A percentile compares a stretch with the other conserved stretches of the same genome.
These are phyloP conservation scores for Melipona bicolor DNA, from an alignment of 2,888 invertebrate species.

Conservation along the genomic window DNA sequence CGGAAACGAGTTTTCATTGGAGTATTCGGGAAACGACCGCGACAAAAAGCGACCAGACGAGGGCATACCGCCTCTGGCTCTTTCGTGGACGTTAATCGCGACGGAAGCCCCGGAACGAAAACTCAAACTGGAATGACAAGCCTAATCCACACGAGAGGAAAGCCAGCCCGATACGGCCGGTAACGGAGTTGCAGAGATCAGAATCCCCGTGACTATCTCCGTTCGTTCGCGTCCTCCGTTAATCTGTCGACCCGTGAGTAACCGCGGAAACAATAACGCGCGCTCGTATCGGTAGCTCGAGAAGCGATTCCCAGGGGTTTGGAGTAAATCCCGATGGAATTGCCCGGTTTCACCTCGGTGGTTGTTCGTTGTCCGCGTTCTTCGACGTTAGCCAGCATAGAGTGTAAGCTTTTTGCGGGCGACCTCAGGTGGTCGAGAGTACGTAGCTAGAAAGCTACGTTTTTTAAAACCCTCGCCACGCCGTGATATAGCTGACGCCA, in stretches of 20 bases:
- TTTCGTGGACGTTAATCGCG: conserved; percentile 33
- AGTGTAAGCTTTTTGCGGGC: conserved; percentile 27
- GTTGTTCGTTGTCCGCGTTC: background rate
- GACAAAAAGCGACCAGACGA: conserved; percentile 12
- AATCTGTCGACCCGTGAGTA: conserved; percentile 35
- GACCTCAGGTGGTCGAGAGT: conserved; percentile 53
- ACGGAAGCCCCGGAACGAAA: conserved; percentile 27
- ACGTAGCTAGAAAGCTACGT: conserved; percentile 29
- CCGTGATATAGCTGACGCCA: conserved; percentile 26
- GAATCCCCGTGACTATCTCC: conserved; percentile 30
- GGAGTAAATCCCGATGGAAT: conserved; percentile 32
- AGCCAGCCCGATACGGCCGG: background rate
- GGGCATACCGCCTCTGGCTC: conserved; percentile 1
- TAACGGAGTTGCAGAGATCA: conserved; percentile 25
- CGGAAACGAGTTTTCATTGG: conserved; percentile 15
- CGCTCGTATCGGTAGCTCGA: conserved; percentile 19
- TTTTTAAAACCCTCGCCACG: conserved; percentile 30
- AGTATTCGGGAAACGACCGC: conserved; percentile 12
- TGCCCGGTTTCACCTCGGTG: background rate
- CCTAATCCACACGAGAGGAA: conserved; percentile 26
- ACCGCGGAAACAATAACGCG: conserved; percentile 47
- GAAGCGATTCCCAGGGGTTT: conserved; percentile 9
- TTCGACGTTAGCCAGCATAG: background rate
- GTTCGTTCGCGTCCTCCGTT: conserved; percentile 1
- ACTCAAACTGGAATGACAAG: conserved; percentile 24